Base-by-base conservation (phyloP, 2,797 vertebrate genomes). In the Etheostoma nigrum region DNA sequence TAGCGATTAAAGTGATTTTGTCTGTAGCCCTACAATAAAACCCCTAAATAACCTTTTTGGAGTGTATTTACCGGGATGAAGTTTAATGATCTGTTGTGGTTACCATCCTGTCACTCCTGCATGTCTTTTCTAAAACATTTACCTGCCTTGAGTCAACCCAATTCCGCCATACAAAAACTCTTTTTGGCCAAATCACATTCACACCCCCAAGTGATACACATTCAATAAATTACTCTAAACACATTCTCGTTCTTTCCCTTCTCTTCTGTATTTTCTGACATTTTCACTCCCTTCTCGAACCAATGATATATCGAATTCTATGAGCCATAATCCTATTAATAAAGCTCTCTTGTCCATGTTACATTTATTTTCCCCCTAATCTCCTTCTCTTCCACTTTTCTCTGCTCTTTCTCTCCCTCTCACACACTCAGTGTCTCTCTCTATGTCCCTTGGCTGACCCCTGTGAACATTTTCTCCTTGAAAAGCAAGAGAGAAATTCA, bases 301-400 rank as follows among this genome's bases (percentile, higher is more conserved):
- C 86, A 88, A 92, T 94, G 93, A 94, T 93, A 90, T 94, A 94
- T 95, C 88, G 79, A 94, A 95, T 94, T 93, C 92, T 95, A 93
- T 96, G 96, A 96, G 95, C 95, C 92, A 87, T 97, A 97, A 97
- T 98, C 95, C 94, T 96, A 96, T 97, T 96, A 96, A 95, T 96
- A 95, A 93, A 95, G 94, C 95, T 93, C 95, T 93, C 95, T 96
- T 96, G 95, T 96, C 94, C 93, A 74, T 95, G 95, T 95, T 95
- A 94, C 95, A 97, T 96, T 95, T 96, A 96, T 97, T 97, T 96
- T 92, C 93, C 86, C 95, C 90, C 88, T 97, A 96, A 97, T 97
- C 93, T 96, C 94, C 94, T 94, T 94, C 83, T 91, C 93, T 93
- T 94, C 95, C 94, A 94, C 86, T 88, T 86, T 89, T 85, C 81